phyloP scores from a whole-genome alignment of 1,140 invertebrate species.

The Thrips palmi region DNA sequence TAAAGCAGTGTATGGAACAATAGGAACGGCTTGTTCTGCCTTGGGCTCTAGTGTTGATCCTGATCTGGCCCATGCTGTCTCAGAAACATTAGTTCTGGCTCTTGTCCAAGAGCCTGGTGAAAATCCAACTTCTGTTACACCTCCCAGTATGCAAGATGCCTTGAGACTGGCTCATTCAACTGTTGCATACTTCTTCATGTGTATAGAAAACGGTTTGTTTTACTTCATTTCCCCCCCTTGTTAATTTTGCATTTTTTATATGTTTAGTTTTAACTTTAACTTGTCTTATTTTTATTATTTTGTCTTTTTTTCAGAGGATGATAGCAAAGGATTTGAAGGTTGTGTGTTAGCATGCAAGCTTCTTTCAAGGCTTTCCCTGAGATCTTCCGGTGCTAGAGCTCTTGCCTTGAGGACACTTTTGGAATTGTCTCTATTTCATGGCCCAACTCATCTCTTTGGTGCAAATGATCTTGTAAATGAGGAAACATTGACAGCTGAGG shows the following conservation, averaged over 20 bases:
- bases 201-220: conserved; percentile 10
- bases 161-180: conserved; percentile 36
- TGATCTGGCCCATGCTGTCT: not conserved
- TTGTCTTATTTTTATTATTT: conserved; percentile 2
- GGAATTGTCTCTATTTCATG: conserved; percentile 42
- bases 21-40: not conserved
- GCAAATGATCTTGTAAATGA: conserved; percentile 29
- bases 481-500: conserved; percentile 22
- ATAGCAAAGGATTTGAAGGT: conserved; percentile 33
- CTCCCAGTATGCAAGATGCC: conserved; percentile 11
- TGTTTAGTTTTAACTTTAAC: not conserved
- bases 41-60: too few relatives aligned
- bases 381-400: conserved; percentile 43
- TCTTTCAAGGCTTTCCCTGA: conserved; percentile 36
- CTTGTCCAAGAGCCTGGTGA: not conserved
- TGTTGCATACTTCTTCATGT: conserved; percentile 58
- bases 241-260: not conserved
- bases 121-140: conserved; percentile 2
- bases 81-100: not conserved
- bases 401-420: conserved; percentile 50
- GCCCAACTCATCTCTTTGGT: conserved; percentile 45
- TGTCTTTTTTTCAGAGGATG: conserved; percentile 22
- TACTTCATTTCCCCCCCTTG: not conserved
- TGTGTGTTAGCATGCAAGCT: conserved; percentile 38
- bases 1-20: not conserved